These are phyloP conservation scores for Pristionchus fissidentatus DNA, from an alignment of 2,888 invertebrate genomes.

Conservation along the genomic window DNA sequence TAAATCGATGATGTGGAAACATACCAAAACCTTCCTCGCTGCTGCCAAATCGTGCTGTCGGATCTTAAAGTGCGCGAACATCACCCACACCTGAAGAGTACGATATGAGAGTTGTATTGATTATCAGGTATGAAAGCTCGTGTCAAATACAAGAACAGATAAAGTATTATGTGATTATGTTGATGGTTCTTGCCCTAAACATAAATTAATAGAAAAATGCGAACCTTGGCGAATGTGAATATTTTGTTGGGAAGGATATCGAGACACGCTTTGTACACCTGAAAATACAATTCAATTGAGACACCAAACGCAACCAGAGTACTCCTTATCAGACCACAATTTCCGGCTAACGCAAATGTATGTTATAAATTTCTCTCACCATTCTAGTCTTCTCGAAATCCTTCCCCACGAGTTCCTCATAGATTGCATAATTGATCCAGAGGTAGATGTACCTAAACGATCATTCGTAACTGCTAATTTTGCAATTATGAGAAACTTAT, in stretches of 20 bases:
- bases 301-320: too few relatives aligned
- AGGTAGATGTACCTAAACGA: conserved; percentile 87
- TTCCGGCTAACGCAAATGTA: too few relatives aligned
- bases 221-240: conserved; percentile 93
- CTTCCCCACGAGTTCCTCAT: conserved; percentile 92
- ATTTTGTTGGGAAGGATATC: conserved; percentile 94
- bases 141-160: too few relatives aligned
- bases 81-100: conserved; percentile 86
- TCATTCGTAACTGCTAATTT: too few relatives aligned
- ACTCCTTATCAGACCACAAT: too few relatives aligned
- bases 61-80: conserved; percentile 97
- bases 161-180: too few relatives aligned
- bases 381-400: conserved; percentile 88
- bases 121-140: too few relatives aligned
- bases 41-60: conserved; percentile 89
- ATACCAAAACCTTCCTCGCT: conserved; percentile 89
- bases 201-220: not conserved
- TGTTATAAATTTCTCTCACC: conserved; percentile 49
- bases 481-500: too few relatives aligned
- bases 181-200: too few relatives aligned
- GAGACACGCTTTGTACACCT: conserved; percentile 91
- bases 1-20: conserved; percentile 52
- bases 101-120: too few relatives aligned
- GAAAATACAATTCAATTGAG: not conserved
- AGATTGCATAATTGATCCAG: conserved; percentile 94